Base-by-base conservation (phyloP, 2,797 vertebrate species). In the Hipposideros larvatus region DNA sequence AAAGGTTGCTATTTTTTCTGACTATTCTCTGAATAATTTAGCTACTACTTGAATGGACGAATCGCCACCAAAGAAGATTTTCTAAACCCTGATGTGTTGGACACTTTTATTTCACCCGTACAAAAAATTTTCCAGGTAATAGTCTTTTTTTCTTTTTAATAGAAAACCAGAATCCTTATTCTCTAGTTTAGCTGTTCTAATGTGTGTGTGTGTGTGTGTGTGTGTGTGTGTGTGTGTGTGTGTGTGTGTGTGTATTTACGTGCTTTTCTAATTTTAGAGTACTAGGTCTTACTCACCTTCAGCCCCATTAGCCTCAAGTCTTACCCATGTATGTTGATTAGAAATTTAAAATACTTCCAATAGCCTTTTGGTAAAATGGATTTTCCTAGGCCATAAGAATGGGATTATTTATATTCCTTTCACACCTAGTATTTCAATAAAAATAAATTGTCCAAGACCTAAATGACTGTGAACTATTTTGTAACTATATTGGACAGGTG, bases 1-100 rank as follows among this genome's bases (percentile, higher is more conserved):
- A 85, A 94, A 53, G 4, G 61, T 95, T 48, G 19, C 74, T 95
- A 68, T 91, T 61, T 51, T 21, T 68, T 2, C n/a, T 48, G 18
- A 43, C 8, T 2, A 59, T 77, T 92, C 86, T 96, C 61, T 96
- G 41, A 86, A 95, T 93, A 82, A 96, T 87, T 90, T 97, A 99
- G 99, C 98, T 99, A 99, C 96, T 99, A 99, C 26, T 98, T 99
- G 80, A 99, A 99, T 21, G 99, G 99, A 5, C 98, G 98, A 95
- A 98, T 98, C 92, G 98, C 99, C 34, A 99, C 99, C 0, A 93
- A 99, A 95, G 97, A 99, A 83, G 99, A 99, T 74, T 99, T 99
- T 92, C 91, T 99, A 63, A 99, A 99, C 93, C 99, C 99, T n/a
- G 84, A 98, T 19, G 97, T 99, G 31, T 97, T 99, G 97, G 99